Evolutionary conservation across 2,113 vertebrate genomes (phyloP), one percentile per base, ranked within the genome.

Genomic region (Verasper variegatus): DNA sequence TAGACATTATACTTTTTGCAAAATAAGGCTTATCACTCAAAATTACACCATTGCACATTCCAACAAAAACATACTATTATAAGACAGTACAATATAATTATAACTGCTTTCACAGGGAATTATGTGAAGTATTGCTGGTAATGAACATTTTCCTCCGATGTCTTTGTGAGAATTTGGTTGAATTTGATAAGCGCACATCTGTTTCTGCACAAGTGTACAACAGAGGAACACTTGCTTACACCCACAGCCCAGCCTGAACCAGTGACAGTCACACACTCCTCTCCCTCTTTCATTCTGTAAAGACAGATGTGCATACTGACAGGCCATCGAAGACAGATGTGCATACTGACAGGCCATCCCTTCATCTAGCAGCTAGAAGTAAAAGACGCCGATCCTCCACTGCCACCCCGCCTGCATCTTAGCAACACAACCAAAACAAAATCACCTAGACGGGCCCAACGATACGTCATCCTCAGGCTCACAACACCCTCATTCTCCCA

Each of bases 221-320:
- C 57, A 79, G 76, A 68, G n/a, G 68, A 79, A 74, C 71, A 81
- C 67, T 83, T 80, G 79, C 55, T 40, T 77, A 80, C 47, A 18
- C 51, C 71, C 74, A 27, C 77, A 78, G 71, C 82, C 74, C 74
- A 56, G 77, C 59, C 51, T 66, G 67, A 90, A 80, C 76, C 74
- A 75, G 68, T 73, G 86, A 80, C 78, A 74, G 74, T 66, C 61
- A 58, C 68, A 73, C 52, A 40, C 60, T 68, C 58, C 83, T 23
- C 54, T 66, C 71, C 51, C 37, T 24, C 66, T 66, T 68, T 74
- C 62, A 37, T 76, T 88, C 79, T 64, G 23, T 54, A 61, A 83
- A 92, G 85, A 87, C 87, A 89, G 80, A 91, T 89, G 83, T 90
- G 76, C 51, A 42, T 10, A 83, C 68, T 85, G 79, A 88, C 73